Percentiles rank a stretch among this genome's conserved stretches.
Conservation (phyloP, 1,140 invertebrate species). For the Tribolium castaneum region DNA sequence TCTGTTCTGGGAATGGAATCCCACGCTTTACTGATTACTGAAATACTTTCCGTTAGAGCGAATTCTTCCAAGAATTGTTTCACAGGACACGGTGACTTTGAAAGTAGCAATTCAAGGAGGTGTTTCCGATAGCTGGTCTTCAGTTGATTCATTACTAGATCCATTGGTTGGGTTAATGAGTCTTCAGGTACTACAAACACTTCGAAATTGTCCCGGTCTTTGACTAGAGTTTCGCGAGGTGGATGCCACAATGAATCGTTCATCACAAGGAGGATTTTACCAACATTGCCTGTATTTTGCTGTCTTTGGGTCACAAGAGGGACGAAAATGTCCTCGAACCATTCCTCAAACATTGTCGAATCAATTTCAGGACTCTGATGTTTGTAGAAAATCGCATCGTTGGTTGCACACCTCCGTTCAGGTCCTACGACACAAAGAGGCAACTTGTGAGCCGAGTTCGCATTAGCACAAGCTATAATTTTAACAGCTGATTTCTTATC, state of each 20-base stretch:
- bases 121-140: neutral
- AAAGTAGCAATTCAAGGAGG: neutral
- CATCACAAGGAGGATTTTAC: neutral
- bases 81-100: neutral
- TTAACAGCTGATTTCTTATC: neutral
- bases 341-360: neutral
- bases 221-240: neutral
- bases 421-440: slow-evolving; percentile 6
- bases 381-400: neutral
- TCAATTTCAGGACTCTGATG: neutral
- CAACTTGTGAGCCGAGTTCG: neutral
- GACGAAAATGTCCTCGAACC: neutral
- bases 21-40: slow-evolving; percentile 1
- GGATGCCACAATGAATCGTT: neutral
- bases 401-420: neutral
- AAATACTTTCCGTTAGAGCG: neutral
- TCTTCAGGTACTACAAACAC: neutral
- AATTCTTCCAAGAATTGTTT: slow-evolving; percentile 23
- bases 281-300: neutral
- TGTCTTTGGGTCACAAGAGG: neutral
- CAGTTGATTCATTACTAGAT: neutral
- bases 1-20: slow-evolving; percentile 9
- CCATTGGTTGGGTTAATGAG: neutral
- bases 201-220: neutral
- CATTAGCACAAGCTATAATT: neutral